Conservation (phyloP, 2,888 invertebrate genomes). For the Hecatera dysodea region DNA sequence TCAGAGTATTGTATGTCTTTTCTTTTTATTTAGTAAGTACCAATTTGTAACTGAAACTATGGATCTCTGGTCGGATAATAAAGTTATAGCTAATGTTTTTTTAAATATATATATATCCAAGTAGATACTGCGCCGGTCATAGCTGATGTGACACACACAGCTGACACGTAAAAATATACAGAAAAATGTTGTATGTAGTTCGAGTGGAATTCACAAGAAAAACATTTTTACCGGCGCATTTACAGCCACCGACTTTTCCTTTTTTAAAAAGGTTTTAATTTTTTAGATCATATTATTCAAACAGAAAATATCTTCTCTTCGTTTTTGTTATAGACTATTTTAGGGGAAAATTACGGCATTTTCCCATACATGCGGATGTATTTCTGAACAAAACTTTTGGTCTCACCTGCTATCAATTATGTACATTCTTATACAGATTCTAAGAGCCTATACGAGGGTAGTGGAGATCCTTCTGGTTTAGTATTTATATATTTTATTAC, state of each 20-base stretch:
- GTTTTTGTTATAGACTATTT: slow-evolving; percentile 8
- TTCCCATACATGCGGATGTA: too few relatives aligned
- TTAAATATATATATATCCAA: too few relatives aligned
- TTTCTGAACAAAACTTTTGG: slow-evolving; percentile 35
- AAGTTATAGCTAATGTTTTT: too few relatives aligned
- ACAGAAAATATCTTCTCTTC: slow-evolving; percentile 10
- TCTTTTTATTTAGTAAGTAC: too few relatives aligned
- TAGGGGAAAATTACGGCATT: slow-evolving; percentile 30
- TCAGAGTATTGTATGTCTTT: too few relatives aligned
- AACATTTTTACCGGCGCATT: background rate
- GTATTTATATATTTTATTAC: too few relatives aligned
- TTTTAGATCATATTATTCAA: slow-evolving; percentile 5
- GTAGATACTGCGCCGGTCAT: background rate
- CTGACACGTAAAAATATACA: slow-evolving; percentile 25
- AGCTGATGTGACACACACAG: too few relatives aligned
- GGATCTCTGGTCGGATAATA: too few relatives aligned
- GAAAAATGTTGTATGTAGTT: slow-evolving; percentile 7
- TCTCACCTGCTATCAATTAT: slow-evolving; percentile 44
- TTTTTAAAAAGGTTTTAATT: slow-evolving; percentile 6
- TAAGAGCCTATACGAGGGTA: background rate
- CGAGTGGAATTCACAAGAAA: background rate
- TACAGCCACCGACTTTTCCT: background rate
- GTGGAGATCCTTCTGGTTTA: background rate
- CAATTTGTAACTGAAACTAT: too few relatives aligned
- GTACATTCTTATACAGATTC: slow-evolving; percentile 31